phyloP scores from a whole-genome alignment of 2,888 invertebrate species.

The Therioaphis trifolii region DNA sequence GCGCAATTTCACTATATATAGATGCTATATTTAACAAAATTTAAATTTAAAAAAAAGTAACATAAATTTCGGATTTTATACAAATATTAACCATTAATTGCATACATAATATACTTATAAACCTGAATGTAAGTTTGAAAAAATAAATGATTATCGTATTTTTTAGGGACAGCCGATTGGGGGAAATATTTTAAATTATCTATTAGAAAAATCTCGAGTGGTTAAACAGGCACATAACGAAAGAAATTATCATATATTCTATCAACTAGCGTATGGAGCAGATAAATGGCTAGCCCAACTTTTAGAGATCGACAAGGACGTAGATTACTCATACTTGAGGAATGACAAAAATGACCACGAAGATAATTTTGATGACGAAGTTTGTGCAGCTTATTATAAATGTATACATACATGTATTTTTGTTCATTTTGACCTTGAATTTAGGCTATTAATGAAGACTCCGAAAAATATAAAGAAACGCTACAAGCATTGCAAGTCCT shows the following conservation, averaged over 20 bases:
- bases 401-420: too few relatives aligned
- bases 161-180: conserved; percentile 52
- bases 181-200: conserved; percentile 60
- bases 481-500: conserved; percentile 92
- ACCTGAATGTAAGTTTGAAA: too few relatives aligned
- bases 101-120: too few relatives aligned
- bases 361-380: conserved; percentile 5
- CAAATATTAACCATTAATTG: too few relatives aligned
- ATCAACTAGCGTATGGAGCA: conserved; percentile 86
- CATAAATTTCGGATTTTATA: too few relatives aligned
- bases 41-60: too few relatives aligned
- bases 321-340: conserved; percentile 38
- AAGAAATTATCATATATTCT: conserved; percentile 89
- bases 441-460: conserved; percentile 79
- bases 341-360: not conserved
- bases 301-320: conserved; percentile 21
- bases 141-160: too few relatives aligned
- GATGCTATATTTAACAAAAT: too few relatives aligned
- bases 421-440: not conserved
- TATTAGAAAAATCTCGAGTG: conserved; percentile 77
- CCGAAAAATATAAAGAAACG: conserved; percentile 87
- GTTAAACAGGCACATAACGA: conserved; percentile 78
- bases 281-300: conserved; percentile 69
- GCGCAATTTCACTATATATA: too few relatives aligned
- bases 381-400: conserved; percentile 2